Evolutionary conservation across 1,140 invertebrate genomes (phyloP), one percentile per base, ranked within the genome.

Genomic region (Drosophila tani): DNA sequence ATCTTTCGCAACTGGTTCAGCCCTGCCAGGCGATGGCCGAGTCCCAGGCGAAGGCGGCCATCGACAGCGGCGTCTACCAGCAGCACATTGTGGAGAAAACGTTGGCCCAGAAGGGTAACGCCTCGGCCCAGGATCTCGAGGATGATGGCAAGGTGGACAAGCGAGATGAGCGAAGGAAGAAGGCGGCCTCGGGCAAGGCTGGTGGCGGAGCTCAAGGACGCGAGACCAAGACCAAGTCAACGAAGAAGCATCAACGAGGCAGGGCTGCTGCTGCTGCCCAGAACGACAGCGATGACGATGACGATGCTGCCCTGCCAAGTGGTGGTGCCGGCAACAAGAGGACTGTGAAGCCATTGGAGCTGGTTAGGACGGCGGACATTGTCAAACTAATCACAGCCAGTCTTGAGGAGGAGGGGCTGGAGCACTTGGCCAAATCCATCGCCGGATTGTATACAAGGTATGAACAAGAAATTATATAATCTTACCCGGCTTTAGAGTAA

Each of bases 191-290:
- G 67, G 97, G 97, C 5, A 98, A 98, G 94, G 95, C 94, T 49
- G 97, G 98, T 32, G 98, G 98, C 40, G 98, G 98, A 14, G 96
- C 95, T 35, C 98, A 99, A 93, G 98, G 98, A 1, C 94, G 98
- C 60, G 98, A 99, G 94, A 98, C 98, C 1, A 99, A 99, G 94
- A 99, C 97, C 0, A 99, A 98, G 93, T 96, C 98, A 7, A 96
- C 96, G 0, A 99, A 99, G 86, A 97, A 97, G 85, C 94, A 95
- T 91, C 93, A 93, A 67, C 93, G 92, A 32, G 94, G 93, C 92
- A 91, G 51, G 91, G 93, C 80, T 5, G 93, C 94, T 57, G 91
- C 91, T 59, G 93, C 29, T 55, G 32, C 93, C 85, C 94, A 95
- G 63, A 94, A 94, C 41, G 95, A 96, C 80, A 95, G 95, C 38